Percentiles rank a stretch among this genome's conserved stretches.
Conservation (phyloP, 2,888 invertebrate genomes). For the Nomada fucata region DNA sequence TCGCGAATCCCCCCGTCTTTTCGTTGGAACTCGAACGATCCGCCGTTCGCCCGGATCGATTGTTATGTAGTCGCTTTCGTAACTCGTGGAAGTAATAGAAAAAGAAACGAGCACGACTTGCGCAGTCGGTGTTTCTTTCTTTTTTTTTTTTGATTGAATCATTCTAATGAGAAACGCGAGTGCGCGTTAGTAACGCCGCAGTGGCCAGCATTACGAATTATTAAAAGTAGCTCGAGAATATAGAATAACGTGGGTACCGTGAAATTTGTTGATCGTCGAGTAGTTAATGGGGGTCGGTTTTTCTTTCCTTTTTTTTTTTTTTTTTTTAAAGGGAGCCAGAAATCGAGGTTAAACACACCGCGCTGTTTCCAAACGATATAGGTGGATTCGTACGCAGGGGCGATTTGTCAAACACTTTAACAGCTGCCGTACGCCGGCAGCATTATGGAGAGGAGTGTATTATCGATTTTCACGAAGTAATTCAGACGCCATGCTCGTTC, state of each 20-base stretch:
- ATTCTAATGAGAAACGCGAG: too few relatives aligned
- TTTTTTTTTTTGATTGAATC: too few relatives aligned
- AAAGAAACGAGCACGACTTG: too few relatives aligned
- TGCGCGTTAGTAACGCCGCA: too few relatives aligned
- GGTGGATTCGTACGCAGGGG: conserved; percentile 68
- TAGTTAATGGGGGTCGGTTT: background rate
- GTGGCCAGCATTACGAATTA: too few relatives aligned
- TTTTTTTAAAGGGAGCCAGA: background rate
- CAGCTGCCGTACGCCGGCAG: conserved; percentile 65
- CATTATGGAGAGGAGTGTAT: conserved; percentile 59
- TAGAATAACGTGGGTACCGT: background rate
- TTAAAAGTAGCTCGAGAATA: too few relatives aligned
- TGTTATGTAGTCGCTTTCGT: conserved; percentile 39
- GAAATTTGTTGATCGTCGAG: background rate
- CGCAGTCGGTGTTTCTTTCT: too few relatives aligned
- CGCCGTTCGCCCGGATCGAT: conserved; percentile 15
- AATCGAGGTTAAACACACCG: conserved; percentile 42
- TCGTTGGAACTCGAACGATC: conserved; percentile 38
- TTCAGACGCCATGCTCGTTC: conserved; percentile 68
- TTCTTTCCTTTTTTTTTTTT: background rate
- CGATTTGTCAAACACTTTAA: conserved; percentile 78
- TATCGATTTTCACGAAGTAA: conserved; percentile 70
- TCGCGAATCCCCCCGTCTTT: conserved; percentile 26
- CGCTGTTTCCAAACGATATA: conserved; percentile 30
- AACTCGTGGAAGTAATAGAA: conserved; percentile 16